Conservation (phyloP, 2,797 vertebrate genomes). For the Lepilemur ruficaudatus region DNA sequence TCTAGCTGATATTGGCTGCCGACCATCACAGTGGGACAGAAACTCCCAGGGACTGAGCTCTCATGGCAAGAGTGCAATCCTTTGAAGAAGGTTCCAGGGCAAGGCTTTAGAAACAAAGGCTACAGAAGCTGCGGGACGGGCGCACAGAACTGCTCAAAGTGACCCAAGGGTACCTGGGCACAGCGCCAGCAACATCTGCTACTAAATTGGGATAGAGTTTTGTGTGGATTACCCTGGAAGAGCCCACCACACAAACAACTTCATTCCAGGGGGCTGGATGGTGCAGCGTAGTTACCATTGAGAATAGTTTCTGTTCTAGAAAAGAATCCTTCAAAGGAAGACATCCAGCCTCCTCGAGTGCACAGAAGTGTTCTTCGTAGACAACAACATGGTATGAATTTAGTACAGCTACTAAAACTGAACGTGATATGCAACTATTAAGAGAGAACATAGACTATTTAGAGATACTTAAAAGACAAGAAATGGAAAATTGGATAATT, state of each 20-base stretch:
- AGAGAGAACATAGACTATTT: background rate
- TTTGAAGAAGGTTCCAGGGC: background rate
- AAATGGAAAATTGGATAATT: background rate
- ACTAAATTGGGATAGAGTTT: background rate
- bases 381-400: background rate
- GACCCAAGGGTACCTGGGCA: background rate
- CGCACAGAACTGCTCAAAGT: background rate
- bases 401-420: background rate
- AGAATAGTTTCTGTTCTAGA: background rate
- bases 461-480: constrained; percentile 16
- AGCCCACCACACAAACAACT: background rate
- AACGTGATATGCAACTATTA: background rate
- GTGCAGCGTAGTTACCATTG: background rate
- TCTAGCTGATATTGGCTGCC: background rate
- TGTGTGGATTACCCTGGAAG: background rate
- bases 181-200: background rate
- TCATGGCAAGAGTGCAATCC: background rate
- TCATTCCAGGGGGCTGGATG: background rate
- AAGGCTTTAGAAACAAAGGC: background rate
- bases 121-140: background rate
- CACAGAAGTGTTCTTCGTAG: background rate
- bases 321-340: background rate
- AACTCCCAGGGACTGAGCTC: background rate
- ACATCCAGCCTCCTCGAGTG: background rate
- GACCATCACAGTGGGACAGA: too few species aligned